phyloP scores from a whole-genome alignment of 1,140 invertebrate species.

The Chrysoperla carnea region DNA sequence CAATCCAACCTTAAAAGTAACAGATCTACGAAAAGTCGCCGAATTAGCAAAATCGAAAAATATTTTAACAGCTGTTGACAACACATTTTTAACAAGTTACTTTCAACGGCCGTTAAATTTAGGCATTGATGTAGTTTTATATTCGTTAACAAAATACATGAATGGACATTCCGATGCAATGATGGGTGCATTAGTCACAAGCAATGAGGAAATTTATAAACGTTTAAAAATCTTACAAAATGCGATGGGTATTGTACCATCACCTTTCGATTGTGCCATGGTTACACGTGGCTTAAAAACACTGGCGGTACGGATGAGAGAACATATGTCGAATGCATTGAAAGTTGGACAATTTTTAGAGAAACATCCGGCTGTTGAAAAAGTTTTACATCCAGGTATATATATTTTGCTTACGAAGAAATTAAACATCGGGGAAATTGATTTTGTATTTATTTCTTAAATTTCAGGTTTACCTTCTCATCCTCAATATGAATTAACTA shows the following conservation, averaged over 20 bases:
- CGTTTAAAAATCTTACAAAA: constrained; percentile 79
- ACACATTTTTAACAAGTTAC: constrained; percentile 94
- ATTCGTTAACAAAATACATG: constrained; percentile 96
- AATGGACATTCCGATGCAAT: constrained; percentile 96
- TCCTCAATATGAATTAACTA: constrained; percentile 72
- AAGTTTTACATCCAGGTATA: constrained; percentile 69
- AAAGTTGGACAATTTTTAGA: constrained; percentile 67
- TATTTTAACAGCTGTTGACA: constrained; percentile 84
- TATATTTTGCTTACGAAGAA: too few species aligned
- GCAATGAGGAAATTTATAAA: constrained; percentile 49
- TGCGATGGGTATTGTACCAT: constrained; percentile 81
- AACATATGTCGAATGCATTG: constrained; percentile 65
- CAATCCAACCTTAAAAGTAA: constrained; percentile 87
- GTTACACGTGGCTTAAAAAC: constrained; percentile 93
- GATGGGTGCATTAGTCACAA: constrained; percentile 79
- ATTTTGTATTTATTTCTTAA: not conserved
- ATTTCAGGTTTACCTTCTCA: constrained; percentile 66
- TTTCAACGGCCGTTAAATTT: constrained; percentile 81
- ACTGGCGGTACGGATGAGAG: constrained; percentile 75
- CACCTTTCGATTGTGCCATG: constrained; percentile 90
- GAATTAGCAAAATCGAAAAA: constrained; percentile 37
- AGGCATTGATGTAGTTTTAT: constrained; percentile 82
- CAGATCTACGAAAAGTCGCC: constrained; percentile 67
- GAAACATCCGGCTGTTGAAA: constrained; percentile 52
- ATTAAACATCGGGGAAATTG: too few species aligned